Base-by-base conservation (phyloP, 2,113 vertebrate species). In the Syngnathus typhle region DNA sequence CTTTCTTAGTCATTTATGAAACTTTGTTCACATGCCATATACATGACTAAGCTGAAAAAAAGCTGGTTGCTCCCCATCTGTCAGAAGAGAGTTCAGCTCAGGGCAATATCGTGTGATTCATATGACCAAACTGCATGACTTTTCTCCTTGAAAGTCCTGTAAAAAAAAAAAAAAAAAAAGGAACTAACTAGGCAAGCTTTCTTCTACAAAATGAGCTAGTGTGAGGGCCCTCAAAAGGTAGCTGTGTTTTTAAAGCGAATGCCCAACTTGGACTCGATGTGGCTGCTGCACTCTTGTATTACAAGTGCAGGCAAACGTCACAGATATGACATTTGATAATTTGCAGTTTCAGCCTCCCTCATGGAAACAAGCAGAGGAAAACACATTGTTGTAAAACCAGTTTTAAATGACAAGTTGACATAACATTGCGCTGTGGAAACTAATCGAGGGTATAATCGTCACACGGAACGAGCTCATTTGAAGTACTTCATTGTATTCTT, bases 251-350 rank as follows among this genome's bases (percentile, higher is more conserved):
- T 23, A 27, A 44, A 44, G 23, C 15, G 11, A 15, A 16, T 43
- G 12, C 41, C 9, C 21, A 41, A 3, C 32, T 19, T 59, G 56
- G 32, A 59, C 3, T 39, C 21, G 39, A 41, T 60, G 6, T 41
- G 55, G 55, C 27, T 36, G 11, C 21, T 67, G 43, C 39, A 16
- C 15, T 55, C 32, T 38, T 51, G 46, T 6, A 37, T 38, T 65
- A 56, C 59, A 68, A 69, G 64, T 77, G 67, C 62, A 74, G 64
- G 76, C 75, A 86, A 85, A 82, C 66, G 74, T 73, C 36, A 62
- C 69, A 56, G 64, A 38, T 37, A 21, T 72, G 65, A 69, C 70
- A 59, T 69, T 38, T 71, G 64, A 73, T 60, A 41, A 27, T 39
- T 32, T 62, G 23, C 5, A 59, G 6, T 47, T 56, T 81, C 65